These are phyloP conservation scores for Polydesmus complanatus DNA, from an alignment of 2,888 invertebrate species.

Conservation along the genomic window DNA sequence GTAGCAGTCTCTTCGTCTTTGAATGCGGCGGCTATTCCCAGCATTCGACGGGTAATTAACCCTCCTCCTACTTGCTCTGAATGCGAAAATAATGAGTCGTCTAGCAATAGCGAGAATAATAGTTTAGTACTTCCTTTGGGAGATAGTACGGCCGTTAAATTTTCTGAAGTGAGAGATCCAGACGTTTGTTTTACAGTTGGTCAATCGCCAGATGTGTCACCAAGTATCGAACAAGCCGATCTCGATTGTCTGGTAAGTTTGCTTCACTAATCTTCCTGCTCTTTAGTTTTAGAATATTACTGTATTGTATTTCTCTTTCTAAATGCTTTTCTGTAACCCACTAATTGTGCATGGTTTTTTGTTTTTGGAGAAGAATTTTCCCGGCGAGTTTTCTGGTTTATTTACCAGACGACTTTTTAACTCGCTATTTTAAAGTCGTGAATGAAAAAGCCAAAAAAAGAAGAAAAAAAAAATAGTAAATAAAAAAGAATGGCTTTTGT, in stretches of 20 bases:
- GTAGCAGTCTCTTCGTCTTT: not conserved
- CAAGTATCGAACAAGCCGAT: not conserved
- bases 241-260: slow-evolving; percentile 18
- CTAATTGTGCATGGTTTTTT: slow-evolving; percentile 17
- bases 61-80: slow-evolving; percentile 23
- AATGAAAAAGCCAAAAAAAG: too few species aligned
- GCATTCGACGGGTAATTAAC: slow-evolving; percentile 20
- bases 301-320: slow-evolving; percentile 15
- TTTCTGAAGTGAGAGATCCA: slow-evolving; percentile 7
- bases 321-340: slow-evolving; percentile 11
- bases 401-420: too few species aligned
- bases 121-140: not conserved
- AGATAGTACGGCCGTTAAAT: slow-evolving; percentile 1
- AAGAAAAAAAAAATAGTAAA: too few species aligned
- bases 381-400: not conserved
- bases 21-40: slow-evolving; percentile 12
- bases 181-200: slow-evolving; percentile 14
- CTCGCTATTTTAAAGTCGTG: too few species aligned
- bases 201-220: slow-evolving; percentile 12
- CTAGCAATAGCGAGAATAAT: slow-evolving; percentile 34
- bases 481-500: too few species aligned
- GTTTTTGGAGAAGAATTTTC: not conserved
- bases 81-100: slow-evolving; percentile 35
- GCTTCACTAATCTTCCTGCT: too few species aligned
- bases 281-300: too few species aligned